Base-by-base conservation (phyloP, 2,797 vertebrate species). In the Onychomys torridus region DNA sequence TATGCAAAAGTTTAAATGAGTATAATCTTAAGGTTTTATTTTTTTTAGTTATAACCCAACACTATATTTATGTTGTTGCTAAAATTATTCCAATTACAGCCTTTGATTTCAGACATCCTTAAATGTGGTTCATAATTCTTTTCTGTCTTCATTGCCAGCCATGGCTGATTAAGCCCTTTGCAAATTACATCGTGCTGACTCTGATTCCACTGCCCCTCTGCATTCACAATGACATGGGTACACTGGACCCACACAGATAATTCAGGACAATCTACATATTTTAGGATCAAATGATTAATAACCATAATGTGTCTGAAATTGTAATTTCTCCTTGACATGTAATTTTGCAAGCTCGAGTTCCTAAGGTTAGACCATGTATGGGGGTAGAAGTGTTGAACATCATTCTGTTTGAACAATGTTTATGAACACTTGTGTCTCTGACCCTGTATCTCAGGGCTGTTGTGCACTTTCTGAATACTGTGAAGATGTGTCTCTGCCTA, bases 1-100 rank as follows among this genome's bases (percentile, higher is more conserved):
- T 90, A 71, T 94, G 65, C 27, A 65, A 86, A 91, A 76, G 55
- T 59, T 92, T 96, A 82, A 91, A 71, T 49, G 19, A 73, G 16
- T 32, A 43, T 73, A 32, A 19, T 69, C 34, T 90, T 34, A 37
- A 59, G 46, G 37, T 61, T 65, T 17, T 78, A 29, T 12, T 91
- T 55, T 82, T 55, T 81, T 86, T 21, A 87, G 37, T 79, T n/a
- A 43, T 79, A 87, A 76, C 46, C 19, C 6, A n/a, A 37, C 52
- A 71, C 19, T 88, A 21, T 67, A 11, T 21, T 67, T 55, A 75
- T 67, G 43, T 76, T 73, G 25, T 73, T 84, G 32, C 43, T 88
- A 57, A 89, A 16, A 82, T 93, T 52, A 82, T 46, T 89, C 91
- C 46, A 61, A 3, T 55, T 43, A 63, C 65, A 16, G 37, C 46